Evolutionary conservation across 2,113 vertebrate genomes (phyloP), one percentile per base, ranked within the genome.

Genomic region (Fulmarus glacialis): DNA sequence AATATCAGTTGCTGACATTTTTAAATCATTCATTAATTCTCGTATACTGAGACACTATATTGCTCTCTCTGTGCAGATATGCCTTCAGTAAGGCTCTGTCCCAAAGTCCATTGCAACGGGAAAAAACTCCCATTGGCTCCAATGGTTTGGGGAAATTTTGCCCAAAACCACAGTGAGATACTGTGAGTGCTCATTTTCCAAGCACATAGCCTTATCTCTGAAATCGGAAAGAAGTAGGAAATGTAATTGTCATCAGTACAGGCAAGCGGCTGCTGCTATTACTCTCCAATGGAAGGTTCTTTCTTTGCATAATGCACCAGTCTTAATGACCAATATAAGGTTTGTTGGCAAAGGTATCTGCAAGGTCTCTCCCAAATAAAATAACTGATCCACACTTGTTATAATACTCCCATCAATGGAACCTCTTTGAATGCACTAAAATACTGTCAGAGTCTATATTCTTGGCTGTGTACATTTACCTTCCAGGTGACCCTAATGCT

Each of bases 401-500:
- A 19, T 2, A 63, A 70, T 4, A 47, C 2, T 72, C 5, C 12
- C 17, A 30, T 29, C 36, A 67, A 18, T 8, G 27, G 40, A 36
- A 67, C 7, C 4, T 56, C 40, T 48, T 27, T 66, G 40, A 85
- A 75, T n/a, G 18, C 26, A 62, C 34, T 24, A 53, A 85, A 83
- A 70, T 32, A 62, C 26, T 70, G 20, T 12, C 30, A 77, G 56
- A 50, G 8, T 42, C 38, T 12, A 15, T 11, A 8, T 70, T 14
- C 2, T 2, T 55, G 16, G 7, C 11, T 81, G 14, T 19, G 11
- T 36, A 20, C 43, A 74, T 85, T 98, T 98, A 99, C 99, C 99
- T 99, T 99, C 99, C 99, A 99, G 89, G 99, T 99, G 88, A 99
- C 99, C 97, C 99, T 99, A 98, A 99, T 99, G 98, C 99, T 99